Percentiles rank a stretch among this genome's conserved stretches.
phyloP scores from a whole-genome alignment of 1,140 invertebrate species.

The Bombus terrestris region DNA sequence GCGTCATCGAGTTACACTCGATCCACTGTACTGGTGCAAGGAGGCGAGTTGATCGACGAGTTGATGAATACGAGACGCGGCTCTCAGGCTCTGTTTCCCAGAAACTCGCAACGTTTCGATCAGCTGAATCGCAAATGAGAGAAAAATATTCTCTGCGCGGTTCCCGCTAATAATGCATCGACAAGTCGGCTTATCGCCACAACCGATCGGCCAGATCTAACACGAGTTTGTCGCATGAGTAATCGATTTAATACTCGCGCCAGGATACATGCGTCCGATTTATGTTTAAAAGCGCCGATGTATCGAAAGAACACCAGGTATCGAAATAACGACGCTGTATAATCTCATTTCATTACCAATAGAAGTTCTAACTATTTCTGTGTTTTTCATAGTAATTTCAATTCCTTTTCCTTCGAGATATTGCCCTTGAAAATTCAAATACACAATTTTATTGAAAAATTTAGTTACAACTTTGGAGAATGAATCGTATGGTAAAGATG shows the following conservation, averaged over 20 bases:
- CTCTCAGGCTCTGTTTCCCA: slow-evolving; percentile 3
- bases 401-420: fast-evolving
- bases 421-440: no score
- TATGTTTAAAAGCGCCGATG: neutral
- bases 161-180: slow-evolving; percentile 41
- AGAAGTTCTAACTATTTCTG: no score
- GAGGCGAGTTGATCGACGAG: neutral
- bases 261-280: neutral
- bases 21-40: neutral
- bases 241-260: slow-evolving; percentile 2
- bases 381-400: no score
- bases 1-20: neutral
- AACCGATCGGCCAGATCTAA: slow-evolving; percentile 28
- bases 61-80: slow-evolving; percentile 1
- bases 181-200: slow-evolving; percentile 16
- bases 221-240: slow-evolving; percentile 32
- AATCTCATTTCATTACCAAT: no score
- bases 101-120: neutral
- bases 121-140: slow-evolving; percentile 35
- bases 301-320: no score
- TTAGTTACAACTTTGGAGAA: no score
- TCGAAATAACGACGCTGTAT: no score
- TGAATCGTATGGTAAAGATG: neutral
- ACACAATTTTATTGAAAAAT: no score
- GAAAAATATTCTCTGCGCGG: slow-evolving; percentile 24